phyloP scores from a whole-genome alignment of 2,113 vertebrate species.

The Gopherus evgoodei region DNA sequence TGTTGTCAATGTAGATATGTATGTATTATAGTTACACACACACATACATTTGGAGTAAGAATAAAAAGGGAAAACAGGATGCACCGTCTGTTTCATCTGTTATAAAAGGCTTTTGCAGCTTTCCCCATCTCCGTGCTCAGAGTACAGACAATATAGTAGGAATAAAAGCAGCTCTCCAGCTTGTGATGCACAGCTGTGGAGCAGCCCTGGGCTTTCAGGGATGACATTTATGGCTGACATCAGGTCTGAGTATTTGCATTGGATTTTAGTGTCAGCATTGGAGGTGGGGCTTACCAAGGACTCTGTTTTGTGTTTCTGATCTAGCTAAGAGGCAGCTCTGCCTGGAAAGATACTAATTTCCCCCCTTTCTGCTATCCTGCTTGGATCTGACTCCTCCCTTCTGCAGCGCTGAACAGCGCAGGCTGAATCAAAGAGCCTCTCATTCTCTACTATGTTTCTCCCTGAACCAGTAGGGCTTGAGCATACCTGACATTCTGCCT shows the following conservation, averaged over 20 bases:
- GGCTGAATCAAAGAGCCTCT: constrained; percentile 60
- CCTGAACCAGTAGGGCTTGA: constrained; percentile 37
- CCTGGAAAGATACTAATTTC: not conserved
- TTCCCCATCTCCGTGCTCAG: not conserved
- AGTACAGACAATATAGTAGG: not conserved
- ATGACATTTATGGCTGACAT: constrained; percentile 47
- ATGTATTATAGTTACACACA: not conserved
- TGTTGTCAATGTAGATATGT: rapidly evolving
- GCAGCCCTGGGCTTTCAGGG: constrained; percentile 5
- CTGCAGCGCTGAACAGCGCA: constrained; percentile 74
- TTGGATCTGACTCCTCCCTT: constrained; percentile 78
- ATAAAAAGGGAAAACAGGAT: not conserved
- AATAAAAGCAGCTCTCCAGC: not conserved
- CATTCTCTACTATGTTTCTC: constrained; percentile 7
- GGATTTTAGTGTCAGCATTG: constrained; percentile 30
- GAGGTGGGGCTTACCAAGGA: constrained; percentile 62
- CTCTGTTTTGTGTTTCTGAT: constrained; percentile 1
- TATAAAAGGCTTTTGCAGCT: not conserved
- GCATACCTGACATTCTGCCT: constrained; percentile 25
- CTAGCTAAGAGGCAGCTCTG: constrained; percentile 25
- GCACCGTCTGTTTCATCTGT: not conserved
- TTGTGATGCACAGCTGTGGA: not conserved
- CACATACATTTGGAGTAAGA: rapidly evolving
- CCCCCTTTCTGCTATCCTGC: constrained; percentile 55
- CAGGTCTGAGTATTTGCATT: constrained; percentile 38